phyloP scores from a whole-genome alignment of 2,113 vertebrate species.

The Daubentonia madagascariensis region DNA sequence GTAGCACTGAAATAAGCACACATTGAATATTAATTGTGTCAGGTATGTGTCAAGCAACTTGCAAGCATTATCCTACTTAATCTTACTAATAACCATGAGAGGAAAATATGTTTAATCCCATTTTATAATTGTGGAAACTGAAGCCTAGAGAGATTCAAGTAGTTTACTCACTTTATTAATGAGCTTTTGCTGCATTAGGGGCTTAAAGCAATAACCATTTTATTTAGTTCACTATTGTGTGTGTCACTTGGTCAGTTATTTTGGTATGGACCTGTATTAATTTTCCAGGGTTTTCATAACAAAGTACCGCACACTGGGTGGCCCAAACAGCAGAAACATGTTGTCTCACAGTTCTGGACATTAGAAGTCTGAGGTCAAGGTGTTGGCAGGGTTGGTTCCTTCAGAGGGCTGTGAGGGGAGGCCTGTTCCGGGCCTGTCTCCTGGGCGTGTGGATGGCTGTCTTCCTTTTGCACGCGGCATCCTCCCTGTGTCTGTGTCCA shows the following conservation, averaged over 20 bases:
- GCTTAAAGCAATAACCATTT: neutral
- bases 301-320: neutral
- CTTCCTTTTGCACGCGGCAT: neutral
- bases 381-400: neutral
- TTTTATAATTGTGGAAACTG: neutral
- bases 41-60: neutral
- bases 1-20: neutral
- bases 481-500: neutral
- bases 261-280: neutral
- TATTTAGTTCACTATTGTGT: neutral
- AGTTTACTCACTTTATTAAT: neutral
- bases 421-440: neutral
- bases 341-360: neutral
- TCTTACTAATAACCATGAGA: neutral
- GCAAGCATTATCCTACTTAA: neutral
- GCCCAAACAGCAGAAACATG: accelerated
- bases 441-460: neutral
- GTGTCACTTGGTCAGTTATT: neutral
- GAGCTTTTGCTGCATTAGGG: neutral
- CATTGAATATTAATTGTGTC: neutral
- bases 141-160: neutral
- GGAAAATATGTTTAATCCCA: neutral
- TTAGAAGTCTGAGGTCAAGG: neutral
- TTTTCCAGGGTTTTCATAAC: neutral
- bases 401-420: accelerated